Evolutionary conservation across 2,113 vertebrate genomes (phyloP), one percentile per base, ranked within the genome.

Genomic region (Plecturocebus donacophilus): DNA sequence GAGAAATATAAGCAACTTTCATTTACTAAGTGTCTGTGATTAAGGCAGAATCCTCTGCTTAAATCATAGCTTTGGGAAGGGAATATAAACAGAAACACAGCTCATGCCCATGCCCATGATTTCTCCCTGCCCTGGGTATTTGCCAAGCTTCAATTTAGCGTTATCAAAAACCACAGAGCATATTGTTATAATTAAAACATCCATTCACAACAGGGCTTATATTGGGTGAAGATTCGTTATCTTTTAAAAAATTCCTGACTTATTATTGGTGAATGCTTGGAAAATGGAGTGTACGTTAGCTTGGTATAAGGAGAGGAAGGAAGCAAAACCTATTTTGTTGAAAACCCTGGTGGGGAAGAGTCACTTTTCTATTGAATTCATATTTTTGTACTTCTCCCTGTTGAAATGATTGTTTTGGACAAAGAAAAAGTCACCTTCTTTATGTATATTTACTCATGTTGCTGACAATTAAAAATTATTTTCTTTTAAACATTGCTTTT

Each of bases 11-110:
- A 90, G 81, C 32, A 93, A 87, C 91, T 95, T 97, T 95, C 49
- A 92, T 95, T 97, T 96, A 85, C 58, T 85, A 84, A 92, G 90
- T 84, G 75, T 94, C 80, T 90, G 84, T 97, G 87, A 97, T 94
- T 93, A 97, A 96, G 32, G 40, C 11, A 87, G 92, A 95, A 90
- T 40, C 25, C n/a, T 10, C 32, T 77, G 77, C 71, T 96, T 95
- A 87, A 96, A 87, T 85, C 56, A 64, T 32, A 91, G 87, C 70
- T 96, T 92, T 76, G 64, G 56, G 58, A 75, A 81, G n/a, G 45
- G 75, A 91, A 30, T 90, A 90, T 81, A 87, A 90, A 94, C 64
- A 86, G 54, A 87, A 94, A 68, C 38, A 42, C 82, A 94, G 54
- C 17, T 58, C 49, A 42, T 16, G 20, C 11, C 0, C 68, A 21